phyloP scores from a whole-genome alignment of 2,797 vertebrate species.

The Chromis chromis region DNA sequence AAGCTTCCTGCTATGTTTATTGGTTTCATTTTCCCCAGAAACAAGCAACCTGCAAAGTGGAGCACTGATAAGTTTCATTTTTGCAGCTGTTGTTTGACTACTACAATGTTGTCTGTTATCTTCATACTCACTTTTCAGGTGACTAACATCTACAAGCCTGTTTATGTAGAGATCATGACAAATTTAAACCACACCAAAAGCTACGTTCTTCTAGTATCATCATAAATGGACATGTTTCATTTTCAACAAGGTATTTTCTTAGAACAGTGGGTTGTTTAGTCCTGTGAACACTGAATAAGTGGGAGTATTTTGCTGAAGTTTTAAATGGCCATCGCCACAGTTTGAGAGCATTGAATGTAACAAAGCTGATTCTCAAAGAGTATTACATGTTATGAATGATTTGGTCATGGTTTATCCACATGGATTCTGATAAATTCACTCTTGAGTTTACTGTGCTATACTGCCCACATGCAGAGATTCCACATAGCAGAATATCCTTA shows the following conservation, averaged over 20 bases:
- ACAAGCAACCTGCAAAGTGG: background rate
- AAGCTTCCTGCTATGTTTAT: constrained; percentile 8
- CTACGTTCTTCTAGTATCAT: background rate
- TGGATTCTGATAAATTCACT: background rate
- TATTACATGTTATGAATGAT: too few relatives aligned
- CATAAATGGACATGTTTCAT: background rate
- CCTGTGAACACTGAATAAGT: background rate
- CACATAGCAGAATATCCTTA: background rate
- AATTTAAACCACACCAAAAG: background rate
- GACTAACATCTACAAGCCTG: background rate
- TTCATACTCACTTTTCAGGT: background rate
- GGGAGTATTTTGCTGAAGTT: too few relatives aligned
- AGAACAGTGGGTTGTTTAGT: background rate
- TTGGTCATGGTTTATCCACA: background rate
- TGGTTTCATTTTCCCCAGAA: constrained; percentile 48
- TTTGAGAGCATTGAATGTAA: background rate
- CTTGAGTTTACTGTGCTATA: too few relatives aligned
- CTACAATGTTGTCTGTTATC: background rate
- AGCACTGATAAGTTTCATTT: constrained; percentile 23
- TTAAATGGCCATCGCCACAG: too few relatives aligned
- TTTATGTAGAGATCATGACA: background rate
- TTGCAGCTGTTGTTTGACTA: background rate
- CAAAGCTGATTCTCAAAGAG: background rate
- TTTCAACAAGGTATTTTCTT: background rate
- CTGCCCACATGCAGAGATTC: background rate